These are phyloP conservation scores for Anabas testudineus DNA, from an alignment of 2,797 vertebrate species.

Conservation along the genomic window DNA sequence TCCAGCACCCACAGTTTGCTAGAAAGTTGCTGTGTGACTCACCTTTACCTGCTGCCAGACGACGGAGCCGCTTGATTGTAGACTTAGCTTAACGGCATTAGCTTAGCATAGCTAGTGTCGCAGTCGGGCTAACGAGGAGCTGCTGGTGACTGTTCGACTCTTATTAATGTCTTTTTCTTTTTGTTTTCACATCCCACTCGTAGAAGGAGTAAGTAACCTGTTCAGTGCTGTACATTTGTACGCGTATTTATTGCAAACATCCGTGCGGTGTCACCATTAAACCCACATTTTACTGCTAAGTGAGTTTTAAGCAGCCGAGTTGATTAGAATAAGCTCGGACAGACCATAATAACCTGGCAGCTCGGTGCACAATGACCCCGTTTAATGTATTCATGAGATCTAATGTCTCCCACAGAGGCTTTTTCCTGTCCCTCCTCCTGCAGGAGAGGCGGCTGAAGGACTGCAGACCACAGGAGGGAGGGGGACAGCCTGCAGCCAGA, in stretches of 20 bases:
- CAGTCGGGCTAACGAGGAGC: constrained; percentile 64
- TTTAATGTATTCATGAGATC: constrained; percentile 87
- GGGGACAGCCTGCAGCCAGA: not conserved
- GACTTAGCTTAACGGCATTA: constrained; percentile 42
- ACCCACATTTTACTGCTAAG: no score
- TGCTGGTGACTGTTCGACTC: constrained; percentile 26
- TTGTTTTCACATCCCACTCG: not conserved
- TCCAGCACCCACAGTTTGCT: no score
- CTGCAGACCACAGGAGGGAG: constrained; percentile 56
- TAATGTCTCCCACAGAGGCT: constrained; percentile 79
- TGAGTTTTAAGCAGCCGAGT: not conserved
- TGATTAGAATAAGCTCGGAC: constrained; percentile 1
- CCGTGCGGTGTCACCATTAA: not conserved
- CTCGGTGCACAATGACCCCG: constrained; percentile 83
- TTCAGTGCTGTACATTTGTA: not conserved
- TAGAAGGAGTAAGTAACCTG: not conserved
- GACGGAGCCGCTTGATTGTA: constrained; percentile 41
- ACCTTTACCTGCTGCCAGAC: constrained; percentile 76
- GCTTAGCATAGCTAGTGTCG: constrained; percentile 55
- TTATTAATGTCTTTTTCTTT: constrained; percentile 3
- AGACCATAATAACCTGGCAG: constrained; percentile 57
- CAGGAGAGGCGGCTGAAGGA: constrained; percentile 40
- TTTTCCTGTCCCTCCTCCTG: constrained; percentile 69
- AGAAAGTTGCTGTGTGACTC: constrained; percentile 21
- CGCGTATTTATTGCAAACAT: not conserved